phyloP scores from a whole-genome alignment of 2,888 invertebrate genomes.

The Lampropteryx suffumata region DNA sequence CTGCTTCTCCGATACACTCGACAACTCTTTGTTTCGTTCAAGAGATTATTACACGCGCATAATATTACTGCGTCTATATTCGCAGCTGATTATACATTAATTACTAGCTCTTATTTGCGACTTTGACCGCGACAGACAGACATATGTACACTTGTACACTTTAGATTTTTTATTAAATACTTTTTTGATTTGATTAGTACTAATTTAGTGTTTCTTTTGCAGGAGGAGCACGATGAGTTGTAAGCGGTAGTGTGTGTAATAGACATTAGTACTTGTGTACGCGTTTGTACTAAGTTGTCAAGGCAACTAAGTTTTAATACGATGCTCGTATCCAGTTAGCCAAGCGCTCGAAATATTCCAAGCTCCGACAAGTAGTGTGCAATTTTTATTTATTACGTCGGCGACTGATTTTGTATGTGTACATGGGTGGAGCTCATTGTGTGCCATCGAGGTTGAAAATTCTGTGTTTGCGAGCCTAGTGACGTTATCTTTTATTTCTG shows the following conservation, averaged over 20 bases:
- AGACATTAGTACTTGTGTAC: constrained; percentile 56
- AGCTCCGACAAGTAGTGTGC: constrained; percentile 43
- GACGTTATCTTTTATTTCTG: too few species aligned
- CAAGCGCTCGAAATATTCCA: constrained; percentile 62
- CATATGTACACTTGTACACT: too few species aligned
- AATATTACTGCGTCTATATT: too few species aligned
- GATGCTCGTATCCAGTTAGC: constrained; percentile 24
- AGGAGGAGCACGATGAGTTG: constrained; percentile 79
- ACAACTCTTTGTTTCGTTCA: too few species aligned
- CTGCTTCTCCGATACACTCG: too few species aligned
- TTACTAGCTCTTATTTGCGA: too few species aligned
- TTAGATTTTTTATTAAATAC: too few species aligned
- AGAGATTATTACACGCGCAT: too few species aligned
- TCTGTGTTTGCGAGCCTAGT: constrained; percentile 7
- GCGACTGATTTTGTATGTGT: constrained; percentile 43
- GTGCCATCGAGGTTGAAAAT: constrained; percentile 26
- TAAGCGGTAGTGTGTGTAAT: constrained; percentile 59
- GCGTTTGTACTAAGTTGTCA: not conserved
- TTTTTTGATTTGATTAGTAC: not conserved
- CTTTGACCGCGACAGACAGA: too few species aligned
- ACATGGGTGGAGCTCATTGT: constrained; percentile 26
- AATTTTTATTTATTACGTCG: constrained; percentile 45
- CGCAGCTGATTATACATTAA: too few species aligned
- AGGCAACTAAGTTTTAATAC: constrained; percentile 8
- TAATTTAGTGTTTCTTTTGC: constrained; percentile 42